A percentile compares a stretch with the other conserved stretches of the same genome.
Conservation (phyloP, 2,113 vertebrate species). For the Aegotheles bennettii region DNA sequence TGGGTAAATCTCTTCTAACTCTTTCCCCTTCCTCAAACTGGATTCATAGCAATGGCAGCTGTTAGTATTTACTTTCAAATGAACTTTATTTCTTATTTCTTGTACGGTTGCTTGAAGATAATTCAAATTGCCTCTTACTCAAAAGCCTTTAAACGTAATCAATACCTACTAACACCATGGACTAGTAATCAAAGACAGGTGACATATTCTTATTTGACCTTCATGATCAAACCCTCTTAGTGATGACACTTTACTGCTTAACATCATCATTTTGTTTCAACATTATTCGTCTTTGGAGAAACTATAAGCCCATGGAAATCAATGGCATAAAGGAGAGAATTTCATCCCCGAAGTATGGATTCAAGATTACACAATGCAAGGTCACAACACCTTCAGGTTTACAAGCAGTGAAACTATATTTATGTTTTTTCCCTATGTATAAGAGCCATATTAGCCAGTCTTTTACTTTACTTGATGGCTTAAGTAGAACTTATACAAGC, state of each 20-base stretch:
- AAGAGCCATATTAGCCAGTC: background rate
- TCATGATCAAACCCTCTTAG: slow-evolving; percentile 7
- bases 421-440: background rate
- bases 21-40: background rate
- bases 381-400: background rate
- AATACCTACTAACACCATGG: background rate
- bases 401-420: background rate
- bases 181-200: background rate
- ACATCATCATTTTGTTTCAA: background rate
- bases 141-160: slow-evolving; percentile 4
- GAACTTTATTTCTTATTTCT: background rate
- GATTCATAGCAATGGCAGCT: background rate
- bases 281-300: background rate
- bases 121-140: slow-evolving; percentile 4
- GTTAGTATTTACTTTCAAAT: background rate
- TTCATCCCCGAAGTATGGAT: background rate
- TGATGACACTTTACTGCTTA: background rate
- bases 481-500: background rate
- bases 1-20: background rate
- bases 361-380: background rate
- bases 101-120: background rate
- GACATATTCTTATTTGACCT: slow-evolving; percentile 38
- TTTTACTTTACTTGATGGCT: background rate
- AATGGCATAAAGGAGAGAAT: slow-evolving; percentile 14
- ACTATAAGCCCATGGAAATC: background rate